Evolutionary conservation across 1,140 invertebrate species (phyloP).

Genomic region (Yoshiicerus persimilis): DNA sequence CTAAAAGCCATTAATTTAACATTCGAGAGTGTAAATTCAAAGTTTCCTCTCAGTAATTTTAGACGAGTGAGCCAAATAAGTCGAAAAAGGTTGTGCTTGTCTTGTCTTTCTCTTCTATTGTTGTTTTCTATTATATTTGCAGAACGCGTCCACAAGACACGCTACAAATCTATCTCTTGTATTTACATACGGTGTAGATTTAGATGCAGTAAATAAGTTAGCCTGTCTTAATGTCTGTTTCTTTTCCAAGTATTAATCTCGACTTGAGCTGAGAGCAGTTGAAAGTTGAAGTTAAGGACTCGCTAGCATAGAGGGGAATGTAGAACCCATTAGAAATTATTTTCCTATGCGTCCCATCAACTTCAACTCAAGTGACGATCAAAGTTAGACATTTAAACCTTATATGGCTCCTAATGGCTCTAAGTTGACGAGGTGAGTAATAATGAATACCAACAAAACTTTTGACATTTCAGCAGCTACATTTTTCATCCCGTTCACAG

Average conservation of each 20-base stretch:
- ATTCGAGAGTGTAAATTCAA: slow-evolving; percentile 20
- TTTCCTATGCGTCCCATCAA: not conserved
- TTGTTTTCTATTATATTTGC: not conserved
- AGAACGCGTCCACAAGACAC: not conserved
- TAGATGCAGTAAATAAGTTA: not conserved
- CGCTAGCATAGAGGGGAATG: not conserved
- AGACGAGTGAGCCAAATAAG: not conserved
- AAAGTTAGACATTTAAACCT: slow-evolving; percentile 20
- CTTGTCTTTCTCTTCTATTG: not conserved
- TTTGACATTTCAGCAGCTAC: not conserved
- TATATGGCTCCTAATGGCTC: not conserved
- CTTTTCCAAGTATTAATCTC: not conserved
- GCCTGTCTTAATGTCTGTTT: not conserved
- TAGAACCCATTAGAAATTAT: not conserved
- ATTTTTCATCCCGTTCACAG: not conserved
- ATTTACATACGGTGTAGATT: not conserved
- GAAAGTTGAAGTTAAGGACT: not conserved
- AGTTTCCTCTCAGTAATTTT: slow-evolving; percentile 6
- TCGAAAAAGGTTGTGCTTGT: slow-evolving; percentile 8
- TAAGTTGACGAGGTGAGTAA: not conserved
- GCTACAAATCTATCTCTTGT: not conserved
- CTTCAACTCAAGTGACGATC: not conserved
- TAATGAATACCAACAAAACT: not conserved
- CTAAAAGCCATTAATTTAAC: slow-evolving; percentile 17
- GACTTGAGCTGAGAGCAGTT: not conserved